These are phyloP conservation scores for Lampropteryx suffumata DNA, from an alignment of 2,888 invertebrate species.

Conservation along the genomic window DNA sequence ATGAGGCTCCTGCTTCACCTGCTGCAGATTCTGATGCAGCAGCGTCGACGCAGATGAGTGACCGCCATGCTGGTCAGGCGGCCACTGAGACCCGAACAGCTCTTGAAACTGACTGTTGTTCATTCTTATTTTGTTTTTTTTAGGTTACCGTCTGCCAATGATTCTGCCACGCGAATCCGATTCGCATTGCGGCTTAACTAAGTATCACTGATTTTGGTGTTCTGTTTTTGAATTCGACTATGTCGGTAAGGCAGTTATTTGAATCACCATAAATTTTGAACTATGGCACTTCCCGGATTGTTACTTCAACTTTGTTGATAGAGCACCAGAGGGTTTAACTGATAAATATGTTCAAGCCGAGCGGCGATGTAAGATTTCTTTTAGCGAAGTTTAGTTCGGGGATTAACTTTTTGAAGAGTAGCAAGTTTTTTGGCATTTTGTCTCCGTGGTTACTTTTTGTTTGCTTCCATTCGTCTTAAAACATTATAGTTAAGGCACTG, in stretches of 20 bases:
- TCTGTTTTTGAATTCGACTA: conserved; percentile 57
- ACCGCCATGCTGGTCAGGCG: conserved; percentile 76
- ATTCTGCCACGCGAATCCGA: conserved; percentile 62
- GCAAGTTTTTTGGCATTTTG: conserved; percentile 80
- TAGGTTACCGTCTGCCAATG: conserved; percentile 63
- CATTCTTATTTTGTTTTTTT: conserved; percentile 47
- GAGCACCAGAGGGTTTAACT: conserved; percentile 58
- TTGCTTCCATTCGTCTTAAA: conserved; percentile 60
- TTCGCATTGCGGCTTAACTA: conserved; percentile 69
- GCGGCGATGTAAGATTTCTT: conserved; percentile 73
- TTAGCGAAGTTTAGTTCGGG: conserved; percentile 76
- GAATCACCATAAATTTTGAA: conserved; percentile 61
- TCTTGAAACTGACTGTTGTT: conserved; percentile 77
- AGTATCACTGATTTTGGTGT: conserved; percentile 60
- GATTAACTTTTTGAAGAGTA: conserved; percentile 78
- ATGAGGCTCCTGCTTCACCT: conserved; percentile 71
- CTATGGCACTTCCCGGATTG: conserved; percentile 64
- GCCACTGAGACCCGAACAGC: conserved; percentile 78
- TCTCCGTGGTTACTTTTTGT: conserved; percentile 68
- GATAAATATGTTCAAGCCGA: conserved; percentile 73
- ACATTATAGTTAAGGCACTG: conserved; percentile 75
- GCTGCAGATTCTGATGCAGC: conserved; percentile 57
- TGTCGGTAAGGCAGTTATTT: conserved; percentile 74
- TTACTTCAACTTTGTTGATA: conserved; percentile 72
- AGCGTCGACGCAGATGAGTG: conserved; percentile 75